Evolutionary conservation across 2,113 vertebrate genomes (phyloP).

Genomic region (Rhinoptilus africanus): DNA sequence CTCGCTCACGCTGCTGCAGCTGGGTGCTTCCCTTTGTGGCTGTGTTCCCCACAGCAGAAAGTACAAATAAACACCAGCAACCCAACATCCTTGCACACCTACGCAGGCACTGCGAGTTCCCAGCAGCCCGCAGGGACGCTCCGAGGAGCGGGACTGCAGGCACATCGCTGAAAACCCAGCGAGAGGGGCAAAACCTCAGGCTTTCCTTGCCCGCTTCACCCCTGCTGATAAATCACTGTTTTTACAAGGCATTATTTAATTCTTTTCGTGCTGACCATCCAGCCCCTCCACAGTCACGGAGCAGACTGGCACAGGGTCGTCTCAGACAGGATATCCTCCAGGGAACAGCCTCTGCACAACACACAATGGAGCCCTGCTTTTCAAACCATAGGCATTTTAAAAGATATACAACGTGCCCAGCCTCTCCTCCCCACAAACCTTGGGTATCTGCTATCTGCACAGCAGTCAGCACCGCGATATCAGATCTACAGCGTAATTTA

Average conservation of each 20-base stretch:
- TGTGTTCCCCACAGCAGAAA: neutral
- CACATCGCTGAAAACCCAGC: neutral
- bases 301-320: slow-evolving; percentile 68
- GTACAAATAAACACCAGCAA: neutral
- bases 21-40: neutral
- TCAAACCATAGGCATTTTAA: neutral
- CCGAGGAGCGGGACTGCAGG: neutral
- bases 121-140: neutral
- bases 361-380: slow-evolving; percentile 64
- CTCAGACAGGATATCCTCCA: slow-evolving; percentile 81
- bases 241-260: neutral
- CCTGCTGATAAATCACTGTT: neutral
- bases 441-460: neutral
- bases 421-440: neutral
- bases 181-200: neutral
- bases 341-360: slow-evolving; percentile 71
- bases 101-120: accelerated
- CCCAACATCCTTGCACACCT: neutral
- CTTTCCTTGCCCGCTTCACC: neutral
- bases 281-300: slow-evolving; percentile 56
- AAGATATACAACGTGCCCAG: neutral
- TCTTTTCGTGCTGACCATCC: slow-evolving; percentile 42
- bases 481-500: neutral
- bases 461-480: neutral
- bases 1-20: neutral